Evolutionary conservation across 2,113 vertebrate genomes (phyloP).

Genomic region (Ciconia maguari): DNA sequence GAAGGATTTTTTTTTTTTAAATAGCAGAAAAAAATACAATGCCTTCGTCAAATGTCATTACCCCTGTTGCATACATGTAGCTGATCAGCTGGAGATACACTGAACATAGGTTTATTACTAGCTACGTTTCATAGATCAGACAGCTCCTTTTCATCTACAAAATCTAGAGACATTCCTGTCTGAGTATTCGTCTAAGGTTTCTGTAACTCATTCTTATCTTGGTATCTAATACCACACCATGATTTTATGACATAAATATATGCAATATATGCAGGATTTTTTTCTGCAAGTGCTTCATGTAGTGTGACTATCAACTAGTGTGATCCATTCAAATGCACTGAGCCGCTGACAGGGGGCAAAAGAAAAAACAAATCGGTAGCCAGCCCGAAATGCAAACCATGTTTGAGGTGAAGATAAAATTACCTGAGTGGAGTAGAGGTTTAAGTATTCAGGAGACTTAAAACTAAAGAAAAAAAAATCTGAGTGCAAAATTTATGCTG

Average conservation of each 20-base stretch:
- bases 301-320: background rate
- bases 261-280: background rate
- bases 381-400: background rate
- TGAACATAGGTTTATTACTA: background rate
- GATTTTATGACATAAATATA: background rate
- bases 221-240: background rate
- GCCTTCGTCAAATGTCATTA: background rate
- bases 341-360: background rate
- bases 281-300: background rate
- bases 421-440: no score
- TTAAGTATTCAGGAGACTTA: background rate
- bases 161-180: background rate
- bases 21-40: background rate
- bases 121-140: background rate
- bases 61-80: background rate
- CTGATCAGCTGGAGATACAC: background rate
- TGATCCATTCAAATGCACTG: background rate
- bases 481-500: background rate
- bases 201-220: background rate
- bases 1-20: background rate
- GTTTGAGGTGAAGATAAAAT: background rate
- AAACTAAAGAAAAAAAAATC: background rate
- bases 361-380: fast-evolving
- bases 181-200: background rate
- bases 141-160: background rate